Conservation (phyloP, 2,888 invertebrate species). For the Callyntrura sp. region DNA sequence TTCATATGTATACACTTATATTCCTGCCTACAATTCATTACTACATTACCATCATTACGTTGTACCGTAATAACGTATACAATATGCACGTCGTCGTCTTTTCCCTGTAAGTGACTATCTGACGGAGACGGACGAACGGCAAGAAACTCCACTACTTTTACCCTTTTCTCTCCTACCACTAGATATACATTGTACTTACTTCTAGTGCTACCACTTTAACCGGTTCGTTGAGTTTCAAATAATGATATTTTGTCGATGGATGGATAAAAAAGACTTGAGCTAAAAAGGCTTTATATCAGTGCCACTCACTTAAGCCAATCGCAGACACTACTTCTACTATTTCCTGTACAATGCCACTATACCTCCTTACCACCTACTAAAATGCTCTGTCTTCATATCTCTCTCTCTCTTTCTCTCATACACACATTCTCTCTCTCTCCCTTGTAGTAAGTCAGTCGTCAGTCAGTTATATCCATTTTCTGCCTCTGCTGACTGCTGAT, state of each 20-base stretch:
- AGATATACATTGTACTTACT: not conserved
- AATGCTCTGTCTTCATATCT: slow-evolving; percentile 11
- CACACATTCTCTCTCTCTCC: not conserved
- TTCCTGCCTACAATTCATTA: no score
- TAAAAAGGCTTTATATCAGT: slow-evolving; percentile 50
- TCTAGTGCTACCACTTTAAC: slow-evolving; percentile 2
- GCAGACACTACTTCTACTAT: not conserved
- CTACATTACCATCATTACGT: no score
- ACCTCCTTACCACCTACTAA: not conserved
- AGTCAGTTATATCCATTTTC: slow-evolving; percentile 32
- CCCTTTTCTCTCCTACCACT: not conserved
- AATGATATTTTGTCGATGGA: slow-evolving; percentile 25
- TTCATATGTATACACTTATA: no score
- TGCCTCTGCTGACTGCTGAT: not conserved
- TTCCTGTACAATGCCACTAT: not conserved
- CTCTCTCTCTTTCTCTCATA: not conserved
- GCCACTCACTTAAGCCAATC: slow-evolving; percentile 34
- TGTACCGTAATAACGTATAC: no score
- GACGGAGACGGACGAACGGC: slow-evolving; percentile 59
- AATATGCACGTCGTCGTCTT: not conserved
- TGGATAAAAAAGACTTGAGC: slow-evolving; percentile 26
- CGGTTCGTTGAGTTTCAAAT: slow-evolving; percentile 42
- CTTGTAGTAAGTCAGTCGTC: not conserved
- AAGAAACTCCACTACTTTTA: not conserved
- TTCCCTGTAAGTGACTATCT: slow-evolving; percentile 44